phyloP scores from a whole-genome alignment of 2,113 vertebrate species.

The Phrynocephalus versicolor region DNA sequence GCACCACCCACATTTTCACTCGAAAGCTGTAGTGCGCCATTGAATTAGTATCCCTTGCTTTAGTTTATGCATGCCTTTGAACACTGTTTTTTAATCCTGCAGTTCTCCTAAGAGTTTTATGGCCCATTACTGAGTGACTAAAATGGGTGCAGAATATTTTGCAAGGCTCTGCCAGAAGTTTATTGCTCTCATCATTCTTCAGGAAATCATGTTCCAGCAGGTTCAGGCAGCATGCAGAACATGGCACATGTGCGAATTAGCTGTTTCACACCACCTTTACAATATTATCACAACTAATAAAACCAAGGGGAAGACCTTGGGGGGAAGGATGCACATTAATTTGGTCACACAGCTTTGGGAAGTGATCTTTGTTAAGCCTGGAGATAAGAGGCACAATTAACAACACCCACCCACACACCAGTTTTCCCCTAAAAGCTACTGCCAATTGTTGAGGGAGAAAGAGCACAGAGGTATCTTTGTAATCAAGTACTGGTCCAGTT shows the following conservation, averaged over 20 bases:
- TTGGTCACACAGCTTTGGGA: conserved; percentile 66
- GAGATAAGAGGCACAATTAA: conserved; percentile 57
- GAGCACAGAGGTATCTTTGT: conserved; percentile 39
- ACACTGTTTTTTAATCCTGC: conserved; percentile 75
- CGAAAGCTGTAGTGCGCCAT: conserved; percentile 48
- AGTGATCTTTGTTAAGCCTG: conserved; percentile 61
- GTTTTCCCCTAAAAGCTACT: conserved; percentile 36
- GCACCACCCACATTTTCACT: conserved; percentile 31
- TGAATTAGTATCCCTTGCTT: conserved; percentile 65
- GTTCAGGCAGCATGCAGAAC: conserved; percentile 73
- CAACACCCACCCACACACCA: no score
- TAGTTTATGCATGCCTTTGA: conserved; percentile 76
- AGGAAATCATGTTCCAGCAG: conserved; percentile 79
- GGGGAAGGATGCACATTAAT: conserved; percentile 63
- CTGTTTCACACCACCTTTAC: conserved; percentile 74
- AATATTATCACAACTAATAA: conserved; percentile 74
- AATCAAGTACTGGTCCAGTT: conserved; percentile 26
- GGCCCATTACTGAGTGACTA: conserved; percentile 77
- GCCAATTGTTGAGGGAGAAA: conserved; percentile 35
- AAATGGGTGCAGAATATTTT: conserved; percentile 78
- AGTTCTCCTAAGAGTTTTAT: conserved; percentile 78
- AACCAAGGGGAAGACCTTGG: conserved; percentile 64
- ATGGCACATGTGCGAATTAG: conserved; percentile 75
- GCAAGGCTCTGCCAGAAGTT: conserved; percentile 79
- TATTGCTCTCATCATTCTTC: conserved; percentile 81